These are phyloP conservation scores for Diadumene lineata DNA, from an alignment of 92 coral and sea anemone species.

Conservation along the genomic window DNA sequence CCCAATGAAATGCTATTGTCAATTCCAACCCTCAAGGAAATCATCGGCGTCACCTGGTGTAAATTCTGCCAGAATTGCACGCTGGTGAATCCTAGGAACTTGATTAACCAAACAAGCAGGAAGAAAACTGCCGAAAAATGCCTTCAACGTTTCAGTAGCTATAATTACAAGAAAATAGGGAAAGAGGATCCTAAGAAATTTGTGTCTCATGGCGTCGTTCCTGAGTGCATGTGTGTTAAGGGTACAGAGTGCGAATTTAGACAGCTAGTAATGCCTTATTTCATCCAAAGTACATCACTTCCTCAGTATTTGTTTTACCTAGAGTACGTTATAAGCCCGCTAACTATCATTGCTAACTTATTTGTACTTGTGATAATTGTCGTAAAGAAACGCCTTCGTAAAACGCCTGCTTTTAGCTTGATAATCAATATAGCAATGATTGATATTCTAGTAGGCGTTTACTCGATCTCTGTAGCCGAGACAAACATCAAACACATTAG, in stretches of 20 bases:
- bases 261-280: slow-evolving; percentile 74
- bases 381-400: slow-evolving; percentile 43
- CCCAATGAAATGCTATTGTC: slow-evolving; percentile 60
- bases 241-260: slow-evolving; percentile 77
- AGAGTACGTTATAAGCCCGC: slow-evolving; percentile 64
- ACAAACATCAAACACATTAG: slow-evolving; percentile 52
- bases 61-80: slow-evolving; percentile 68
- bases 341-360: slow-evolving; percentile 55
- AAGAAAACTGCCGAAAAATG: slow-evolving; percentile 49
- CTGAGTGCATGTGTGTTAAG: slow-evolving; percentile 72
- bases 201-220: slow-evolving; percentile 52
- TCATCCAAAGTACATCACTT: slow-evolving; percentile 31
- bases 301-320: slow-evolving; percentile 67
- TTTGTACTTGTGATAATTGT: slow-evolving; percentile 43
- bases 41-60: slow-evolving; percentile 77
- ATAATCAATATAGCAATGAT: slow-evolving; percentile 55
- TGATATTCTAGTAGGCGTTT: slow-evolving; percentile 59
- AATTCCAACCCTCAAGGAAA: slow-evolving; percentile 59
- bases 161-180: slow-evolving; percentile 47
- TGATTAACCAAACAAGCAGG: slow-evolving; percentile 40
- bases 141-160: slow-evolving; percentile 33
- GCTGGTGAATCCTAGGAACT: slow-evolving; percentile 40
- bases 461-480: slow-evolving; percentile 63
- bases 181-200: slow-evolving; percentile 53
- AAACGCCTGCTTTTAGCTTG: slow-evolving; percentile 59